Base-by-base conservation (phyloP, 2,113 vertebrate species). In the Microtus montanus region DNA sequence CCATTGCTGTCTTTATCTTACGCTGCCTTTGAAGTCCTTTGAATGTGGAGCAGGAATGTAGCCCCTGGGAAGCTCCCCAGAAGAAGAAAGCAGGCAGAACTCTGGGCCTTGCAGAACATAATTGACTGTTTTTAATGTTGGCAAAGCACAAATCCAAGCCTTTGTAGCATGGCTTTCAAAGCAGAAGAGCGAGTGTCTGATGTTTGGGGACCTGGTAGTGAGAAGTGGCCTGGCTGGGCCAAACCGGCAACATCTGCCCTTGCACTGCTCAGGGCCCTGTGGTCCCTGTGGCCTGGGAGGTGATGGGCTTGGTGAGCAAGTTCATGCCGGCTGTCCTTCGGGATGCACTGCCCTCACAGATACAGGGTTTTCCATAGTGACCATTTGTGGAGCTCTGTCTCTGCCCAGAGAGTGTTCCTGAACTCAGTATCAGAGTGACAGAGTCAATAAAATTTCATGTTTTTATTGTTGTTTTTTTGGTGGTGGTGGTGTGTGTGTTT, bases 81-180 rank as follows among this genome's bases (percentile, higher is more conserved):
- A 88, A 54, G 74, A 58, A 74, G 80, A 64, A 88, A 73, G 2
- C 82, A 66, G 61, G 26, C 38, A 66, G 82, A 19, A 12, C 38
- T 19, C 15, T 10, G 90, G 85, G 88, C 68, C 41, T 71, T 93
- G 61, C 30, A 78, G 82, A 82, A 52, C 54, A 44, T 71, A 28
- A 93, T 22, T 73, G 24, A 41, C 73, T 93, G 85, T 87, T 96
- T 85, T 35, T 88, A 52, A 94, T 90, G 79, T 90, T 58, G 84
- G 90, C 24, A 74, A 93, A 94, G 89, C 94, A 63, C 86, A 95
- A 86, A 95, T 95, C 14, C 38, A 38, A 80, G 54, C 90, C n/a
- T 94, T 90, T 41, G 89, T 24, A 77, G 86, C 54, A 17, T 71
- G 85, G 95, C 87, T 92, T 93, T n/a, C 38, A 84, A 49, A 90